Evolutionary conservation across 2,888 invertebrate genomes (phyloP).

Genomic region (Harpalus rubripes): DNA sequence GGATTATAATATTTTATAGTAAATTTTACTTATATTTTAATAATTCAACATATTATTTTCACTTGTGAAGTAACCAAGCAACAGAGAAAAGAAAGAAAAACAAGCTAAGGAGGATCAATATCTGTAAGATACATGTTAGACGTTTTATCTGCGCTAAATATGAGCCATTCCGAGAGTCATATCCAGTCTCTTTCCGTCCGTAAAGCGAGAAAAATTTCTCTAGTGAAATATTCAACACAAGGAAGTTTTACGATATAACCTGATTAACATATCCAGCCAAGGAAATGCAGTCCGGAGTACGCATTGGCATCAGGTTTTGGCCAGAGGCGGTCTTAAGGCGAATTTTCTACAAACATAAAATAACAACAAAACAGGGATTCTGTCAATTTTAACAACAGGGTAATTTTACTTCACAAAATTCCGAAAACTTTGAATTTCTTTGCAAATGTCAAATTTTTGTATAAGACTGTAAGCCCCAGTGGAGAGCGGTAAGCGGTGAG

Average conservation of each 20-base stretch:
- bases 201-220: constrained; percentile 47
- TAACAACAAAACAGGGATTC: too few species aligned
- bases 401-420: too few species aligned
- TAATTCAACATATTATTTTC: not conserved
- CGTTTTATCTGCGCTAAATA: constrained; percentile 19
- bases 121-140: not conserved
- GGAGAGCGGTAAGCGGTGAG: too few species aligned
- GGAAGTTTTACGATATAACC: constrained; percentile 50
- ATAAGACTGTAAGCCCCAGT: too few species aligned
- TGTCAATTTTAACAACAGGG: too few species aligned
- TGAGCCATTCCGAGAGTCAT: constrained; percentile 16
- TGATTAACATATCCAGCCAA: constrained; percentile 39
- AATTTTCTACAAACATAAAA: too few species aligned
- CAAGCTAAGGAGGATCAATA: constrained; percentile 12
- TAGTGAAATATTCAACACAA: constrained; percentile 27
- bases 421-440: too few species aligned
- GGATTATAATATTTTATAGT: too few species aligned
- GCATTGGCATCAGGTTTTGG: not conserved
- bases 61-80: not conserved
- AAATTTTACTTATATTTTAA: not conserved
- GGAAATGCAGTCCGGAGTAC: constrained; percentile 36
- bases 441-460: too few species aligned
- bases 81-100: constrained; percentile 5
- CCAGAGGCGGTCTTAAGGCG: not conserved
- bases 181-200: constrained; percentile 13